Percentiles rank a stretch among this genome's conserved stretches.
Evolutionary conservation across 1,140 invertebrate species (phyloP).

Genomic region (Halesus radiatus): DNA sequence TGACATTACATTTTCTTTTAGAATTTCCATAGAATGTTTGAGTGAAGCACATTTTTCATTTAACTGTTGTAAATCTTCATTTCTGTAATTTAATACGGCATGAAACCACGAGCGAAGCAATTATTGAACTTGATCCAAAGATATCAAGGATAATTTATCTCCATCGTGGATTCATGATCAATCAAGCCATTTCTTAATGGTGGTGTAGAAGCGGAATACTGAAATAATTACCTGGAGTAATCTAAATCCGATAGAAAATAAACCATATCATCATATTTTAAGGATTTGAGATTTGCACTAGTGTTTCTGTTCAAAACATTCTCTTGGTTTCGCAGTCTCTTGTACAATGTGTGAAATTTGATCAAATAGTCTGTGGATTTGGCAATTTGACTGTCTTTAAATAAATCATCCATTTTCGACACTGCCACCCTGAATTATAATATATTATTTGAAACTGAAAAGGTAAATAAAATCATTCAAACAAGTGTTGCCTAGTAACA

Average conservation of each 20-base stretch:
- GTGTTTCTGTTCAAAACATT: constrained; percentile 5
- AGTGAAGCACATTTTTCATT: constrained; percentile 16
- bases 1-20: constrained; percentile 42
- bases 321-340: constrained; percentile 7
- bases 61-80: constrained; percentile 20
- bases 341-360: constrained; percentile 32
- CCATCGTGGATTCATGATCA: not conserved
- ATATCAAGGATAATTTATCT: too few relatives aligned
- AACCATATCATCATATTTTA: not conserved
- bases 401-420: constrained; percentile 30
- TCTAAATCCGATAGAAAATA: constrained; percentile 20
- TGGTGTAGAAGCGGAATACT: too few relatives aligned
- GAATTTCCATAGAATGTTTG: constrained; percentile 35
- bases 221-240: constrained; percentile 7
- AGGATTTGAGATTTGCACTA: not conserved
- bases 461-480: not conserved
- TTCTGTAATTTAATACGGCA: constrained; percentile 38
- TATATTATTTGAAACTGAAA: not conserved
- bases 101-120: too few relatives aligned
- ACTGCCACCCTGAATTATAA: not conserved
- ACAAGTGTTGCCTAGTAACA: constrained; percentile 3
- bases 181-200: not conserved
- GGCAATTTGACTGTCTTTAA: constrained; percentile 31
- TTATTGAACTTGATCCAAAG: too few relatives aligned
- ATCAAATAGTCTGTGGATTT: constrained; percentile 29